A percentile compares a stretch with the other conserved stretches of the same genome.
These are phyloP conservation scores for Aythya baeri DNA, from an alignment of 2,113 vertebrate genomes.

Conservation along the genomic window DNA sequence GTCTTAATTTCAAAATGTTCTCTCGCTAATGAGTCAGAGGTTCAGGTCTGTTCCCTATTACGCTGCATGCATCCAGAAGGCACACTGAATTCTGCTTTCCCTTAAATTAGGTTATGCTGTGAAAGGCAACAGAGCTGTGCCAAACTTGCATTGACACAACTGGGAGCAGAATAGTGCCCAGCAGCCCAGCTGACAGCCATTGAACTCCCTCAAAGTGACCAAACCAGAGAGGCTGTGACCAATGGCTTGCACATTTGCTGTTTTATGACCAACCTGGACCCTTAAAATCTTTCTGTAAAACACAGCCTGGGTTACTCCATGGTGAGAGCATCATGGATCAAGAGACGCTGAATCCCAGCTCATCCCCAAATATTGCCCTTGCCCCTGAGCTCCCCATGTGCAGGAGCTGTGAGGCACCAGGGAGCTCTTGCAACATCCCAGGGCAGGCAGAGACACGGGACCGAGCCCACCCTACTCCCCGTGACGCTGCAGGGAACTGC, in stretches of 20 bases:
- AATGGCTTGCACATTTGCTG: neutral
- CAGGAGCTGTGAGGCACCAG: too few relatives aligned
- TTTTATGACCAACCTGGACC: neutral
- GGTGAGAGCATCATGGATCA: neutral
- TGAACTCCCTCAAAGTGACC: neutral
- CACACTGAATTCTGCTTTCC: neutral
- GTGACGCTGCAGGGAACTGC: neutral
- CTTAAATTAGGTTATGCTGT: neutral
- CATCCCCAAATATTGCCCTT: neutral
- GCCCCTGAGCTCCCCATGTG: neutral
- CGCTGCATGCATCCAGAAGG: neutral
- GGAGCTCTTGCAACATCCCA: neutral
- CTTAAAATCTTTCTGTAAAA: neutral
- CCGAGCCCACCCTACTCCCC: neutral
- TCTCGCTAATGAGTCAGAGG: neutral
- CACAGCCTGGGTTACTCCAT: neutral
- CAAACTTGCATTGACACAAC: neutral
- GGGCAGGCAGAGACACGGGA: neutral
- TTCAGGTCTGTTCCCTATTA: neutral
- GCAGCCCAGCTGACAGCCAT: neutral
- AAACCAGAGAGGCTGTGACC: neutral
- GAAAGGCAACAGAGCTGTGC: neutral
- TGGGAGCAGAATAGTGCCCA: neutral
- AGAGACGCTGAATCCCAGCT: neutral
- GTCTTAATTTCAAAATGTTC: neutral